Evolutionary conservation across 2,113 vertebrate genomes (phyloP).

Genomic region (Morphnarchus princeps): DNA sequence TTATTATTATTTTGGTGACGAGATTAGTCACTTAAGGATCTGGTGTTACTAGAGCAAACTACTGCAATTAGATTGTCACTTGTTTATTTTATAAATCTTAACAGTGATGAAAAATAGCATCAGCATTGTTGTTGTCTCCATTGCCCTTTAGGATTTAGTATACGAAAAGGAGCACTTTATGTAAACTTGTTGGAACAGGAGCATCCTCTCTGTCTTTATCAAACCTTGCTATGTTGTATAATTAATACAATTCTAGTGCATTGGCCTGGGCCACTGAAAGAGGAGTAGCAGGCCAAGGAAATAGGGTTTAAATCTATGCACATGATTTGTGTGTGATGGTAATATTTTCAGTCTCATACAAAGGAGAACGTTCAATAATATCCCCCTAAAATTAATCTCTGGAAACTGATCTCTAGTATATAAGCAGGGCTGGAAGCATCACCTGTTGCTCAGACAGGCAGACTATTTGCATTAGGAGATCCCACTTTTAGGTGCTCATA

Average conservation of each 20-base stretch:
- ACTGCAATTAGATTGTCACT: background rate
- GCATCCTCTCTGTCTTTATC: background rate
- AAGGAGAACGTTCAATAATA: background rate
- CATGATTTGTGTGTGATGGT: fast-evolving
- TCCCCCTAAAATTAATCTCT: background rate
- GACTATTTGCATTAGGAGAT: background rate
- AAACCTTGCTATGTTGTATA: background rate
- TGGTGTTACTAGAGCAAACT: background rate
- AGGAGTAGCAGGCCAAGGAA: background rate
- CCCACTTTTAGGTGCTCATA: background rate
- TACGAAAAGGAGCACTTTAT: background rate
- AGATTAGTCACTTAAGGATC: background rate
- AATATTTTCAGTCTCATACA: background rate
- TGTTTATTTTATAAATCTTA: background rate
- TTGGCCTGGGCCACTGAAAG: background rate
- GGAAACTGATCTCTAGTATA: background rate
- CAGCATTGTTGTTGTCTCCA: background rate
- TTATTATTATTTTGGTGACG: background rate
- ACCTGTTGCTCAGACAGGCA: background rate
- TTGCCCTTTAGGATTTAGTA: background rate
- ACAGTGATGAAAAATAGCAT: background rate
- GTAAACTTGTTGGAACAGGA: background rate
- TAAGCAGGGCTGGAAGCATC: background rate
- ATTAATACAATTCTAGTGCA: background rate
- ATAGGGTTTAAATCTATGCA: background rate